Evolutionary conservation across 2,797 vertebrate species (phyloP), one percentile per base, ranked within the genome.

Genomic region (Ptychobarbus kaznakovi): DNA sequence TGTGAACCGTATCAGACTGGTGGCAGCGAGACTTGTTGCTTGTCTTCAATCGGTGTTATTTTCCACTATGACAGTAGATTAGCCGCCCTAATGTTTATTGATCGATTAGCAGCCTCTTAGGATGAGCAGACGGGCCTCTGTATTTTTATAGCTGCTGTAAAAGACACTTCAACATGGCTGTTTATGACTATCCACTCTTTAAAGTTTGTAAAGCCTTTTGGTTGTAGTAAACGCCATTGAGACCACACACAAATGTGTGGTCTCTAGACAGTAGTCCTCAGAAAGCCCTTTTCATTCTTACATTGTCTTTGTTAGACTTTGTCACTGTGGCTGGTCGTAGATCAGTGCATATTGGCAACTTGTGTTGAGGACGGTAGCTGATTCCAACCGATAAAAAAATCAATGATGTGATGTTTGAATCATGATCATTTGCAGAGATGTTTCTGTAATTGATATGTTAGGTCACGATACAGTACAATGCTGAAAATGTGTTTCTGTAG

Each of bases 71-170:
- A 87, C 18, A 51, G 80, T 84, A 46, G 72, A 65, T 76, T 77
- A 70, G 78, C 68, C 28, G 16, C 32, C 18, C 73, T 53, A 49
- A 76, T 85, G 82, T 81, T 77, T 49, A 51, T 42, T 77, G 72
- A 69, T 81, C 51, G 78, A 78, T 49, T 78, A 70, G 72, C 42
- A 51, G 63, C 65, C 82, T 80, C 70, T 63, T 66, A n/a, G 86
- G 69, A 74, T 16, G 44, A 69, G 22, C 42, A 28, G 44, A 56
- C 28, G 25, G 28, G 32, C n/a, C 58, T 66, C 58, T 18, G 6
- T 65, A 38, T 70, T 81, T 79, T 87, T 84, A 87, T 76, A 58
- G 82, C 74, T 72, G 66, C 74, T 53, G 61, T 85, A 78, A 81
- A 81, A 69, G 9, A 81, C 38, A 69, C 66, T 65, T 82, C 42